A percentile compares a stretch with the other conserved stretches of the same genome.
Conservation (phyloP, 2,888 invertebrate species). For the Cantharis lateralis region DNA sequence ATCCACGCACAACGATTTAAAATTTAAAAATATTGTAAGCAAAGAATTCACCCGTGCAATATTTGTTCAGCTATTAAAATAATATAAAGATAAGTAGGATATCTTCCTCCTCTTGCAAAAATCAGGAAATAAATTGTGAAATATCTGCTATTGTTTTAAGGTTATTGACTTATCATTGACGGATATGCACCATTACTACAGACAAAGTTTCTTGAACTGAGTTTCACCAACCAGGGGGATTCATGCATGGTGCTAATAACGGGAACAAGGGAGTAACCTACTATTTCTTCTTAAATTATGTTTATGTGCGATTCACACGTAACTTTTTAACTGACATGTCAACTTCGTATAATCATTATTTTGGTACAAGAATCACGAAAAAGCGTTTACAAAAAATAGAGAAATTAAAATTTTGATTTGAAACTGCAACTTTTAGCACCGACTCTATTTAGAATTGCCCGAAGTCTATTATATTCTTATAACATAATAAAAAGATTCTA, state of each 20-base stretch:
- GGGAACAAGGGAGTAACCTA: background rate
- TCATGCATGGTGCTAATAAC: background rate
- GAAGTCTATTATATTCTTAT: too few relatives aligned
- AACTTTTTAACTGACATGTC: background rate
- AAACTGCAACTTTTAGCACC: too few relatives aligned
- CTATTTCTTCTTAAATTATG: background rate
- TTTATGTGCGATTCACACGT: background rate
- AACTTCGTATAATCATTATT: background rate
- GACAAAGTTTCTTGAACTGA: background rate
- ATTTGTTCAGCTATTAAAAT: background rate
- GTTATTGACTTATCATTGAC: background rate
- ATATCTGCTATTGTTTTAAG: background rate
- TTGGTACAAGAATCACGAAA: background rate
- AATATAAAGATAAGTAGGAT: background rate
- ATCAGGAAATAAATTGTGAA: background rate
- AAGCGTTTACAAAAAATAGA: background rate
- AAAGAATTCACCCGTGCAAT: background rate
- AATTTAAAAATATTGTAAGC: background rate
- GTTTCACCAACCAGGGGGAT: background rate
- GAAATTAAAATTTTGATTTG: background rate
- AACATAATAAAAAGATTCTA: background rate
- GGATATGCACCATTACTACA: background rate
- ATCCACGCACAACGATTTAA: background rate
- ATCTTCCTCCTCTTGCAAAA: background rate
- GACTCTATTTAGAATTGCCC: too few relatives aligned